Evolutionary conservation across 2,797 vertebrate species (phyloP), one percentile per base, ranked within the genome.

Genomic region (Ataeniobius toweri): DNA sequence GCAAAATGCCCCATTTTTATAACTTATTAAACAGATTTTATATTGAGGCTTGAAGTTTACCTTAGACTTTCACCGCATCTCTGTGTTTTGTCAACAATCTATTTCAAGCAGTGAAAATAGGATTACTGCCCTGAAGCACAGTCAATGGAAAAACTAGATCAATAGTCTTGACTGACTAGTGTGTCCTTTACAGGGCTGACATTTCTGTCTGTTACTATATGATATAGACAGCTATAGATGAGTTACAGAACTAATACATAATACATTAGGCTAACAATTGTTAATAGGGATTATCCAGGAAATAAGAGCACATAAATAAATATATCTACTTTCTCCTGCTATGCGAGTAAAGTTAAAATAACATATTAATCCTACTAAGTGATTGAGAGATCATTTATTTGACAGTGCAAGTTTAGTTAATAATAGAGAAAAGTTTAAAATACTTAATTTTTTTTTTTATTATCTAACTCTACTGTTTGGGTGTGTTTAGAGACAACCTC

Each of bases 81-180:
- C 67, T 79, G 72, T 82, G 16, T 86, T 78, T 58, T 70, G 50
- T 48, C 1, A 0, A 14, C 51, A 36, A 63, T 74, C 80, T 59
- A 78, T 89, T 89, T 88, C 55, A 53, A 74, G 58, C 22, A 14
- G 18, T 31, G 36, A 74, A 82, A 80, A 67, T 50, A 73, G 87
- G 88, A 89, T 91, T 92, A 88, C 9, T 71, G 71, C 1, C 71
- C 56, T 51, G 74, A 67, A 72, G 76, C 48, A n/a, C 10, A 75
- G 77, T 70, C 58, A 48, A 69, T 18, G 74, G 59, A 74, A 71
- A 83, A 86, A 85, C 76, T 79, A 89, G 85, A 86, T 65, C 0
- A 14, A 73, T 75, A 80, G 16, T 71, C 56, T 81, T 70, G 65
- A 83, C 22, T 79, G 77, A 65, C 79, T 77, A 71, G 53, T 72